These are phyloP conservation scores for Valencia hispanica DNA, from an alignment of 2,797 vertebrate genomes.

Conservation along the genomic window DNA sequence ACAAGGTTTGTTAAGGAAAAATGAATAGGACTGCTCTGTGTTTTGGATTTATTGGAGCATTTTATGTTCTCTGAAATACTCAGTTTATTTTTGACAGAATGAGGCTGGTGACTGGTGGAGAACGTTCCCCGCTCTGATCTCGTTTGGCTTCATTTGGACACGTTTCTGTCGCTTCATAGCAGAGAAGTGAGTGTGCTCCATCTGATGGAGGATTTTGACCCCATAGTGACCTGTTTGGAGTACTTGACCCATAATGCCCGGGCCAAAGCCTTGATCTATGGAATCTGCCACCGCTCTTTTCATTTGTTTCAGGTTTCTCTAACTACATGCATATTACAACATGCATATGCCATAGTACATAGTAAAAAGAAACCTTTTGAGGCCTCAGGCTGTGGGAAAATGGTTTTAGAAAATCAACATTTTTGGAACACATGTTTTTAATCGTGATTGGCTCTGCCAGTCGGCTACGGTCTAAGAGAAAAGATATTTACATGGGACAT, in stretches of 20 bases:
- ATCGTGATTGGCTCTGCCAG: neutral
- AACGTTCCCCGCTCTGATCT: neutral
- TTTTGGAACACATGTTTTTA: neutral
- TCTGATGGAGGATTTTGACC: neutral
- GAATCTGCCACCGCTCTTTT: neutral
- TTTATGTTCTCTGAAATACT: neutral
- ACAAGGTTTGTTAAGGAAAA: neutral
- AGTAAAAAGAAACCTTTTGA: too few species aligned
- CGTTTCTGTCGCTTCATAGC: neutral
- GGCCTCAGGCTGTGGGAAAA: neutral
- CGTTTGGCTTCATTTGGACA: neutral
- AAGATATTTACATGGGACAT: neutral
- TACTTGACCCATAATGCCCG: neutral
- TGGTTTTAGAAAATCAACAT: neutral
- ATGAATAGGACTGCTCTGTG: neutral
- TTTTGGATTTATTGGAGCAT: neutral
- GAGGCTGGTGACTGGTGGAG: neutral
- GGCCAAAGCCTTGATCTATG: neutral
- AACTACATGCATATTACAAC: neutral
- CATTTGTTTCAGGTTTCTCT: neutral
- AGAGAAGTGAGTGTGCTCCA: neutral
- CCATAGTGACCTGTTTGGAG: neutral
- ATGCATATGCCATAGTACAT: too few species aligned
- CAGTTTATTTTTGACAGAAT: too few species aligned
- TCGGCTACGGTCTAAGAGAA: neutral